Base-by-base conservation (phyloP, 1,140 invertebrate species). In the Oncopeltus fasciatus region DNA sequence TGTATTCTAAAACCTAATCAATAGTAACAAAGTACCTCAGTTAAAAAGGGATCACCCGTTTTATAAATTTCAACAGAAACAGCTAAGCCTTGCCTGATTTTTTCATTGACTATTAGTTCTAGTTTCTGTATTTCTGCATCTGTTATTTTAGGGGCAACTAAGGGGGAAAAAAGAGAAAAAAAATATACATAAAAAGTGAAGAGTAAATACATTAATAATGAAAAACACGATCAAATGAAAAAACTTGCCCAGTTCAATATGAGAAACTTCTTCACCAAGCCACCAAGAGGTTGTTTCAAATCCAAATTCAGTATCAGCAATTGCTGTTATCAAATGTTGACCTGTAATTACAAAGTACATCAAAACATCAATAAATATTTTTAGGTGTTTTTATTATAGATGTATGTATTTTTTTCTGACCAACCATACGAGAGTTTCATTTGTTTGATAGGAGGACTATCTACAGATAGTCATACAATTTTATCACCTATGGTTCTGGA, bases 301-400 rank as follows among this genome's bases (percentile, higher is more conserved):
- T 26, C 78, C 78, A 74, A 80, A 83, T 67, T 83, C 77, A n/a
- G 75, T 76, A 67, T 87, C 84, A 57, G 86, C 79, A 49, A 90
- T 72, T 21, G 88, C 87, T n/a, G 87, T 85, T 11, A 92, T 80
- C 9, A 92, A 76, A 74, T 92, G 89, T 69, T 92, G 90, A 0
- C 84, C 87, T 83, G 71, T 67, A 74, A 72, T 63, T 67, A 44
- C 27, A 65, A n/a, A n/a, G n/a, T n/a, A n/a, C n/a, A n/a, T n/a
- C n/a, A n/a, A n/a, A n/a, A n/a, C n/a, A n/a, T n/a, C n/a, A n/a
- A n/a, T n/a, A n/a, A n/a, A n/a, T n/a, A n/a, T n/a, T n/a, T n/a
- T n/a, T n/a, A n/a, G n/a, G n/a, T n/a, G n/a, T n/a, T n/a, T n/a
- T n/a, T n/a, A n/a, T n/a, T n/a, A n/a, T n/a, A n/a, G n/a, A n/a